phyloP scores from a whole-genome alignment of 2,797 vertebrate species.

The Cyclopterus lumpus region DNA sequence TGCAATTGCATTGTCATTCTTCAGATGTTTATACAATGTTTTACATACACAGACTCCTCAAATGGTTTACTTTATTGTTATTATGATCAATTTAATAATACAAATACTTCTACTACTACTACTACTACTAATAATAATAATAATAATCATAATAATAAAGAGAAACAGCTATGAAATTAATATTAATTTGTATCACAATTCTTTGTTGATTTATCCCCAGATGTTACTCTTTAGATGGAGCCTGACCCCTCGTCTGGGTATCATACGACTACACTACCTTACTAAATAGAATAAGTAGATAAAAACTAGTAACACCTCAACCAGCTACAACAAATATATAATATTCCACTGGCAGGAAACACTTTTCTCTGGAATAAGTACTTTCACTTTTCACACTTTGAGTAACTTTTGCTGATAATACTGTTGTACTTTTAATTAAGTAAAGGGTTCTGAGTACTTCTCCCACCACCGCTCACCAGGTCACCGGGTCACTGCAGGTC shows the following conservation, averaged over 20 bases:
- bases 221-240: not conserved
- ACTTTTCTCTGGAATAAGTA: not conserved
- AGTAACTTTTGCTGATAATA: not conserved
- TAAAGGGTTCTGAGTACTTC: not conserved
- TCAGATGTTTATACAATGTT: not conserved
- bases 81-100: no score
- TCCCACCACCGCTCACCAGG: not conserved
- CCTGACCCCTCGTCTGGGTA: not conserved
- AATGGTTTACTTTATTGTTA: not conserved
- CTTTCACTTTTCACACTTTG: not conserved
- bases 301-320: not conserved
- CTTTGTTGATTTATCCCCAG: not conserved
- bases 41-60: not conserved
- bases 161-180: not conserved
- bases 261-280: not conserved
- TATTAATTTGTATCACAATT: no score
- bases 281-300: not conserved
- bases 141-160: no score
- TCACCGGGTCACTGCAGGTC: slow-evolving; percentile 82
- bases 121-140: no score
- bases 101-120: no score
- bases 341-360: not conserved
- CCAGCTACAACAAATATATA: not conserved
- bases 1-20: not conserved
- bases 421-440: not conserved